phyloP scores from a whole-genome alignment of 1,140 invertebrate genomes.

The Homarus americanus region DNA sequence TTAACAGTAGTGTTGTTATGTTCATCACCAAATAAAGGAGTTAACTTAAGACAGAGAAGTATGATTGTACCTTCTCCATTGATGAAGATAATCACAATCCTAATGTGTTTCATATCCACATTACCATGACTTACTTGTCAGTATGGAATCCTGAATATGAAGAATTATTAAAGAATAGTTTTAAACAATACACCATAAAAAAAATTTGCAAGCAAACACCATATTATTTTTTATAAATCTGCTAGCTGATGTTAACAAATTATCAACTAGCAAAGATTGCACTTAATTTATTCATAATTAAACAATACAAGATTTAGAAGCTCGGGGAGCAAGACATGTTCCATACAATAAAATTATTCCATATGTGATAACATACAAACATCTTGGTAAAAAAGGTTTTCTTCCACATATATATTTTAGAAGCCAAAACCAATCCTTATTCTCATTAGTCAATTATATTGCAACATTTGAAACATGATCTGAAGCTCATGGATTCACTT shows the following conservation, averaged over 20 bases:
- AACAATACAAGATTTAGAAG: too few relatives aligned
- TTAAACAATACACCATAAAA: too few relatives aligned
- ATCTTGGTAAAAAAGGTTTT: too few relatives aligned
- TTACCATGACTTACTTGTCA: background rate
- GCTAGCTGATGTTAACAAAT: too few relatives aligned
- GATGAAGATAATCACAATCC: constrained; percentile 1
- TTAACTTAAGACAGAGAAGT: background rate
- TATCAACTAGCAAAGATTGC: background rate
- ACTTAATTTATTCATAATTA: too few relatives aligned
- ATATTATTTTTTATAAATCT: too few relatives aligned
- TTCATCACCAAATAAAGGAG: background rate
- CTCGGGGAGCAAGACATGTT: background rate
- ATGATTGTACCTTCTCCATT: background rate
- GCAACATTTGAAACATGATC: background rate
- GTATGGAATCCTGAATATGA: constrained; percentile 26
- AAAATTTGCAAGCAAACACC: too few relatives aligned
- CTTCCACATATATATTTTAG: background rate
- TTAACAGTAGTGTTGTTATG: background rate
- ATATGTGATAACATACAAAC: too few relatives aligned
- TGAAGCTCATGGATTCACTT: background rate
- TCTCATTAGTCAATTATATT: background rate
- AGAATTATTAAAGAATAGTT: background rate
- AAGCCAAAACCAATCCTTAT: too few relatives aligned
- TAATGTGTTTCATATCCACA: constrained; percentile 41
- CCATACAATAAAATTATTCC: too few relatives aligned